phyloP scores from a whole-genome alignment of 2,113 vertebrate species.

The Caracal caracal region DNA sequence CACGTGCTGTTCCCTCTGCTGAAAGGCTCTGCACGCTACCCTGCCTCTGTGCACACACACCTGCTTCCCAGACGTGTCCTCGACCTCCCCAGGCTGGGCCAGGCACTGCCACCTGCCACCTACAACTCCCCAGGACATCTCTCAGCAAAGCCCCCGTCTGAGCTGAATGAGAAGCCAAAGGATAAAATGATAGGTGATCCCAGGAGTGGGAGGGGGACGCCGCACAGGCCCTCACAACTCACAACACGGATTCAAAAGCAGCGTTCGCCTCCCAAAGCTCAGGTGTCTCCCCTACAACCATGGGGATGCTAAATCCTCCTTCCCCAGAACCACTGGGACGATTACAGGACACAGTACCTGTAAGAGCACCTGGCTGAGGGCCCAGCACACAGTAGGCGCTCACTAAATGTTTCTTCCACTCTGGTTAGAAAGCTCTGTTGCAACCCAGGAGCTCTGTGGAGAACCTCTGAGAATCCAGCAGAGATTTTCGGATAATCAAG shows the following conservation, averaged over 20 bases:
- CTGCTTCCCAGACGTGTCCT: background rate
- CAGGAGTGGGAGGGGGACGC: background rate
- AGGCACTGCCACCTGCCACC: background rate
- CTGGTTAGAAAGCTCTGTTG: fast-evolving
- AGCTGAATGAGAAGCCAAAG: background rate
- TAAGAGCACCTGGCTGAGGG: background rate
- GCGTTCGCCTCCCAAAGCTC: background rate
- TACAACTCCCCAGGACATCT: background rate
- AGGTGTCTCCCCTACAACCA: background rate
- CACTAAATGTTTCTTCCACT: background rate
- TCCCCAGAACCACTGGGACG: fast-evolving
- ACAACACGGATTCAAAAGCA: background rate
- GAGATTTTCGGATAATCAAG: background rate
- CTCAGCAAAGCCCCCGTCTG: background rate
- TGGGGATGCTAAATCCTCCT: fast-evolving
- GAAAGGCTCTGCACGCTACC: background rate
- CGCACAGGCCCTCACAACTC: background rate
- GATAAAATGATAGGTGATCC: background rate
- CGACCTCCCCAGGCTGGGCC: background rate
- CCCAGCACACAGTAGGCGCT: background rate
- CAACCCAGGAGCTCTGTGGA: background rate
- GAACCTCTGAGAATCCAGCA: background rate
- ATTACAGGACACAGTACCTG: fast-evolving
- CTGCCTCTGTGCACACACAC: background rate
- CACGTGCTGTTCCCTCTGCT: background rate